Percentiles rank a stretch among this genome's conserved stretches.
Evolutionary conservation across 2,797 vertebrate species (phyloP).

Genomic region (Galago senegalensis): DNA sequence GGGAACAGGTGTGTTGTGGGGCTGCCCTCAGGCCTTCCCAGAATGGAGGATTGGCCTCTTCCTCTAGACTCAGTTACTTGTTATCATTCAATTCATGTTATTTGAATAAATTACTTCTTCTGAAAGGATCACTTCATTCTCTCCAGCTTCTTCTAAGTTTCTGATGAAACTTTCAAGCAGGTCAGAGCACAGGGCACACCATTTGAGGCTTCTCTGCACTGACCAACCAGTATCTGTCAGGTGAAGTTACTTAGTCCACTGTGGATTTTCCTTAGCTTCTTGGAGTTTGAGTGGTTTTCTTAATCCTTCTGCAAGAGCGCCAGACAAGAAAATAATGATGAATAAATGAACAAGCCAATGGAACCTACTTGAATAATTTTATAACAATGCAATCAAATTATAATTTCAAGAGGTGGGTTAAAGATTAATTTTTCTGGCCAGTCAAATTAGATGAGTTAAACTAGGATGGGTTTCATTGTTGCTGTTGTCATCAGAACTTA

Average conservation of each 20-base stretch:
- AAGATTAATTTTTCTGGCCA: conserved; percentile 26
- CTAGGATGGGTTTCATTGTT: background rate
- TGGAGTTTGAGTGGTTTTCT: background rate
- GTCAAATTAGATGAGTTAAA: background rate
- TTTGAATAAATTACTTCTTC: background rate
- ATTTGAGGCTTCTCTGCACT: background rate
- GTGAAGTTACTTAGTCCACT: background rate
- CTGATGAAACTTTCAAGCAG: conserved; percentile 57
- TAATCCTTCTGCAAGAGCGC: background rate
- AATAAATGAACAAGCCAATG: background rate
- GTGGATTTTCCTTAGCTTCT: background rate
- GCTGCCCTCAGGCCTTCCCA: rapidly evolving
- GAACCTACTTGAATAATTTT: background rate
- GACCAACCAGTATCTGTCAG: background rate
- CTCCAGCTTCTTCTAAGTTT: conserved; percentile 2
- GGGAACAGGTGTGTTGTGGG: background rate
- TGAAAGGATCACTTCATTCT: background rate
- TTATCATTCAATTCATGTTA: background rate
- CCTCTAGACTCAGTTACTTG: background rate
- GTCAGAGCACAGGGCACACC: background rate
- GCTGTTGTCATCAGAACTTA: background rate
- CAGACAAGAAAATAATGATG: background rate
- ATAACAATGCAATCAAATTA: background rate
- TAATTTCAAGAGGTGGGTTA: conserved; percentile 29
- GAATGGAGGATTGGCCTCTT: background rate